phyloP scores from a whole-genome alignment of 2,888 invertebrate genomes.

The Clanis bilineata region DNA sequence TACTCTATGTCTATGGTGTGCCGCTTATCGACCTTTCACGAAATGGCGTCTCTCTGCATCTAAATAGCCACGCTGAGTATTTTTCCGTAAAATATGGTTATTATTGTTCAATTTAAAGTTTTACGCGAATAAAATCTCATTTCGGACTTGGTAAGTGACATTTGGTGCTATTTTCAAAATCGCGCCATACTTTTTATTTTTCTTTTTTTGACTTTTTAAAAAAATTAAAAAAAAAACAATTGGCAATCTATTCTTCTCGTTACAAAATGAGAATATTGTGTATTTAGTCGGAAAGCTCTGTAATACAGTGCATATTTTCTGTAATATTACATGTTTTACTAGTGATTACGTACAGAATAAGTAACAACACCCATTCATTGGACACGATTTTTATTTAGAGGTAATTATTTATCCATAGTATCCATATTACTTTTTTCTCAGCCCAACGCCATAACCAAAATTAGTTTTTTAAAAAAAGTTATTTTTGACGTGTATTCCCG shows the following conservation, averaged over 20 bases:
- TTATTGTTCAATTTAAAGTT: too few relatives aligned
- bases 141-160: not conserved
- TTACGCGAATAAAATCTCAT: not conserved
- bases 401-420: conserved; percentile 30
- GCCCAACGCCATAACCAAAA: conserved; percentile 49
- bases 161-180: conserved; percentile 49
- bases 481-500: conserved; percentile 62
- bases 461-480: conserved; percentile 57
- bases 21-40: conserved; percentile 29
- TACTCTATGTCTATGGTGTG: not conserved
- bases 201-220: conserved; percentile 43
- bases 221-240: conserved; percentile 66
- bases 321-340: not conserved
- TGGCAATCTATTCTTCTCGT: conserved; percentile 54
- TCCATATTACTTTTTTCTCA: conserved; percentile 37
- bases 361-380: not conserved
- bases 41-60: conserved; percentile 46
- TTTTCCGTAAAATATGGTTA: not conserved
- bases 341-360: not conserved
- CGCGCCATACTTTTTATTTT: conserved; percentile 55
- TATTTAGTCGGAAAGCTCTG: conserved; percentile 27
- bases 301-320: not conserved
- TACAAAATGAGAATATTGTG: conserved; percentile 29
- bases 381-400: not conserved
- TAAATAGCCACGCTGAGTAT: conserved; percentile 28